Evolutionary conservation across 2,113 vertebrate species (phyloP), one percentile per base, ranked within the genome.

Genomic region (Anser cygnoides): DNA sequence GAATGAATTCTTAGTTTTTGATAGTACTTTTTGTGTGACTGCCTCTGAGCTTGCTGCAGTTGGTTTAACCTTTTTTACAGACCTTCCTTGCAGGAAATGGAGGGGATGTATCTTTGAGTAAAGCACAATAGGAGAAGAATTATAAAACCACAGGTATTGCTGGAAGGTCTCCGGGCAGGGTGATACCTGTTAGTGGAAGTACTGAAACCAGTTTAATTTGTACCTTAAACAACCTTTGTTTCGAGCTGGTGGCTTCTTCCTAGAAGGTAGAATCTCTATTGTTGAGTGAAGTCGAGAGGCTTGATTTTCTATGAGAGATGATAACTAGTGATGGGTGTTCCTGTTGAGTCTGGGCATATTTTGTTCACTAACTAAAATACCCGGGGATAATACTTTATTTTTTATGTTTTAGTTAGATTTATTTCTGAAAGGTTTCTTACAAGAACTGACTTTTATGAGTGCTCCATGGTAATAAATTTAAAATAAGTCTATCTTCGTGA

Each of bases 31-130:
- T n/a, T 33, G 7, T 9, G 16, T 21, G 20, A 26, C 11, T 16
- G 39, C 44, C 7, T 4, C 62, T 62, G 71, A 71, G 57, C 31
- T 83, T 57, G 61, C 52, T 89, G 76, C 29, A 28, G 54, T 16
- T 78, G 65, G 29, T 76, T 95, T 92, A 76, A 61, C 76, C 79
- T 78, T 88, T 65, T 90, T 76, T 57, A 65, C n/a, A 68, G 52
- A 58, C 68, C 80, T 89, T 84, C 70, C n/a, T 58, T 75, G 57
- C 72, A 44, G 68, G 92, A 95, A 90, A 81, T 35, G 66, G 73
- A 81, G 80, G 52, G 52, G 57, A 94, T 90, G 46, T 39, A 28
- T 78, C 43, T 93, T 62, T 83, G 76, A 93, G 78, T 88, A 89
- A 78, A 81, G 90, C 43, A 33, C 62, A 85, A 3, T 19, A 71